Evolutionary conservation across 2,113 vertebrate genomes (phyloP).

Genomic region (Passer domesticus): DNA sequence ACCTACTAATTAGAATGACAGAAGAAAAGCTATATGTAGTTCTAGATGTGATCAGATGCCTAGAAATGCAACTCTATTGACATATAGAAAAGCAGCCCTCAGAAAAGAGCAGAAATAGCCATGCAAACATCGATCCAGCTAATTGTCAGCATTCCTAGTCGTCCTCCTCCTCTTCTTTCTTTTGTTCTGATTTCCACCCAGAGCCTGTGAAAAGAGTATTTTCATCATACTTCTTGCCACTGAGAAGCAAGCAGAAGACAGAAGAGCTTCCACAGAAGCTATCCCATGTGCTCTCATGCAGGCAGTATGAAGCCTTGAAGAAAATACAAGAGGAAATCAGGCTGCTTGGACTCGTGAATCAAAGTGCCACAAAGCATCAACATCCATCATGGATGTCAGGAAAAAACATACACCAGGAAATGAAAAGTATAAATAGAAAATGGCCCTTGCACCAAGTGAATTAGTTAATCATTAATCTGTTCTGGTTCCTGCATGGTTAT

Average conservation of each 20-base stretch:
- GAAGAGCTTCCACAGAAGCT: neutral
- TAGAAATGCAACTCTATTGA: neutral
- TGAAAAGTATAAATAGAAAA: neutral
- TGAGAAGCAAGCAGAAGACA: neutral
- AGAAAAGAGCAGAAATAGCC: neutral
- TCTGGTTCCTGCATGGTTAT: neutral
- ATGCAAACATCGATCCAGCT: neutral
- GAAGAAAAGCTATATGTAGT: neutral
- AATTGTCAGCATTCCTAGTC: neutral
- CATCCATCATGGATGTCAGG: neutral
- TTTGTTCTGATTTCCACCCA: neutral
- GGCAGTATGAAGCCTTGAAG: neutral
- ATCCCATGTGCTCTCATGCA: neutral
- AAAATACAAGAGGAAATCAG: neutral
- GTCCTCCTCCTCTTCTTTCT: neutral
- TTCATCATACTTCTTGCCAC: neutral
- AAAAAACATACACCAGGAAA: neutral
- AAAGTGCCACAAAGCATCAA: neutral
- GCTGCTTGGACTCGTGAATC: neutral
- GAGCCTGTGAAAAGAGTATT: neutral
- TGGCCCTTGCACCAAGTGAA: neutral
- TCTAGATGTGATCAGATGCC: neutral
- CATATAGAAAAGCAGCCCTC: neutral
- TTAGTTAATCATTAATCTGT: neutral
- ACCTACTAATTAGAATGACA: neutral